Percentiles rank a stretch among this genome's conserved stretches.
phyloP scores from a whole-genome alignment of 2,888 invertebrate genomes.

The Acronicta psi region DNA sequence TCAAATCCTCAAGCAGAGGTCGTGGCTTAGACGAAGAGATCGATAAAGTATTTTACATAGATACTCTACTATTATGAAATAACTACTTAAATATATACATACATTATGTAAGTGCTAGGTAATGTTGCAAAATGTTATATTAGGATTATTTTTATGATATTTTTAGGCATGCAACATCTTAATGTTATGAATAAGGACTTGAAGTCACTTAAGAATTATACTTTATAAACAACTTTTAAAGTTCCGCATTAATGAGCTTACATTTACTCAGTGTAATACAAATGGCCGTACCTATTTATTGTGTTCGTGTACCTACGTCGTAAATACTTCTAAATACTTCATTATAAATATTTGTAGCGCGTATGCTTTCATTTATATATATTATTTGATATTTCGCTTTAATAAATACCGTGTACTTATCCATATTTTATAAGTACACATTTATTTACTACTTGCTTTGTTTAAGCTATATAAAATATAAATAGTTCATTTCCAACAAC shows the following conservation, averaged over 20 bases:
- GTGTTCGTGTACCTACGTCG: neutral
- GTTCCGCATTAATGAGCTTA: constrained; percentile 10
- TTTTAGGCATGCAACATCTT: constrained; percentile 7
- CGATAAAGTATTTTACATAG: no score
- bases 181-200: constrained; percentile 8
- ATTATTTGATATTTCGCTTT: neutral
- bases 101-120: no score
- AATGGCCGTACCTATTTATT: neutral
- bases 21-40: no score
- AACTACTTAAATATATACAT: no score
- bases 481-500: no score
- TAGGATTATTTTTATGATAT: constrained; percentile 6
- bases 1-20: no score
- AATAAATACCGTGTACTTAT: neutral
- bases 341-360: constrained; percentile 10
- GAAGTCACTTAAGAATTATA: constrained; percentile 1
- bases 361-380: neutral
- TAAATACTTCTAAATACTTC: constrained; percentile 8
- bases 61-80: no score
- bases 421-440: no score
- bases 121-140: no score
- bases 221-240: constrained; percentile 3
- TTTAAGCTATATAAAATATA: neutral
- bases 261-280: constrained; percentile 6
- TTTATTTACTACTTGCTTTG: no score